These are phyloP conservation scores for Gadopsis bispinosus DNA, from an alignment of 2,797 vertebrate species.

Conservation along the genomic window DNA sequence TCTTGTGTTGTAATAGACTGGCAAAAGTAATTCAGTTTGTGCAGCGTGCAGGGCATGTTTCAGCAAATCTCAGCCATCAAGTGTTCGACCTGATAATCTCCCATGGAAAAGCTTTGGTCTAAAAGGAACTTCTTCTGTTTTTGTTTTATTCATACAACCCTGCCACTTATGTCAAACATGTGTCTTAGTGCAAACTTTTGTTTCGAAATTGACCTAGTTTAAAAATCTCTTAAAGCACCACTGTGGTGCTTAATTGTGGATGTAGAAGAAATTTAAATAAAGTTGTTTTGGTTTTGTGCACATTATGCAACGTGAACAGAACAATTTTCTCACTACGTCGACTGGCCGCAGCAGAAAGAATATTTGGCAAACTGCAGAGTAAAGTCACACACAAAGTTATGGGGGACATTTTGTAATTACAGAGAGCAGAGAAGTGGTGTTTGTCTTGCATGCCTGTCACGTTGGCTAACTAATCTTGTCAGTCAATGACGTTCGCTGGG, in stretches of 20 bases:
- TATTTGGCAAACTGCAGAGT: slow-evolving; percentile 35
- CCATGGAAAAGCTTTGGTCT: neutral
- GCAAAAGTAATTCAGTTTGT: neutral
- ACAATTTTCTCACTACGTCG: neutral
- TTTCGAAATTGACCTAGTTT: neutral
- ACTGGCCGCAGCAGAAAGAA: neutral
- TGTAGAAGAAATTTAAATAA: neutral
- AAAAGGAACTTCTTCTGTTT: neutral
- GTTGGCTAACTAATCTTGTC: slow-evolving; percentile 50
- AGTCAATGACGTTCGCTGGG: slow-evolving; percentile 22
- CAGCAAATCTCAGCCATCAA: slow-evolving; percentile 8
- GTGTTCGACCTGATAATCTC: neutral
- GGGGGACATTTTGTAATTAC: slow-evolving; percentile 28
- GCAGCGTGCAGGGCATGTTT: slow-evolving; percentile 15
- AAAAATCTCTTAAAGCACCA: neutral
- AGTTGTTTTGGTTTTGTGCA: neutral
- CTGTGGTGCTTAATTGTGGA: neutral
- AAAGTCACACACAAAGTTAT: slow-evolving; percentile 12
- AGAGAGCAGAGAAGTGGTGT: slow-evolving; percentile 29
- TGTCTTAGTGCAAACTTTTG: neutral
- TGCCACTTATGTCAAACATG: neutral
- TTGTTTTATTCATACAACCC: neutral
- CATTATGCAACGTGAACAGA: slow-evolving; percentile 4
- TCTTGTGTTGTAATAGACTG: slow-evolving; percentile 24
- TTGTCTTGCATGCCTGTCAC: slow-evolving; percentile 47